Evolutionary conservation across 2,888 invertebrate genomes (phyloP), one percentile per base, ranked within the genome.

Genomic region (Neuroscelio doddi): DNA sequence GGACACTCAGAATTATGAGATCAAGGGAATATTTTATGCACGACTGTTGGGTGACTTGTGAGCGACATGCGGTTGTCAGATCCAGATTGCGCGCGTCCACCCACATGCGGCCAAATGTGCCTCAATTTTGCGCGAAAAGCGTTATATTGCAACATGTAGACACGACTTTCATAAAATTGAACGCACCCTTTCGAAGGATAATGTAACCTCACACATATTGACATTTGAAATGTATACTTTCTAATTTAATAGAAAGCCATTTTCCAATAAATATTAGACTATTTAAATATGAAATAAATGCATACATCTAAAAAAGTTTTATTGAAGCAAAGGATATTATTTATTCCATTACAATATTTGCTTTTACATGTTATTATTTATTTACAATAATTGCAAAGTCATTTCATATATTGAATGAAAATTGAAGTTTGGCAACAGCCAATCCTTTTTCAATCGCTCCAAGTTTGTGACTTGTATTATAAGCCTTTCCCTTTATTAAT

Each of bases 61-160:
- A 62, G 73, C 67, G 68, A 70, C 66, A 75, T 56, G 57, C 44
- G 64, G 59, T 63, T 73, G 77, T 78, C 77, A 77, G 64, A 63
- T 76, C 66, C 81, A 81, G 77, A 82, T 80, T 82, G 81, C 70
- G 75, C 75, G 67, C 73, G 73, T 78, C 74, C 72, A 75, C 75
- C 73, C 77, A 77, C 73, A 70, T 76, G 76, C 73, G 69, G 72
- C 76, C 75, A 75, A 64, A 70, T 72, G 67, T 70, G 61, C 64
- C 64, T 68, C 66, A 68, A 73, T 70, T 70, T 68, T 55, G 46
- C 55, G 49, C 52, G 61, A 71, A 67, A 41, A 59, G 55, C 27
- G 46, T 47, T 58, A 46, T 36, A 58, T 51, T 55, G 52, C 32
- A 41, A 50, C 45, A 46, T 41, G 47, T 32, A 47, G 42, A 59